phyloP scores from a whole-genome alignment of 1,140 invertebrate genomes.

The Cardiocondyla obscurior region DNA sequence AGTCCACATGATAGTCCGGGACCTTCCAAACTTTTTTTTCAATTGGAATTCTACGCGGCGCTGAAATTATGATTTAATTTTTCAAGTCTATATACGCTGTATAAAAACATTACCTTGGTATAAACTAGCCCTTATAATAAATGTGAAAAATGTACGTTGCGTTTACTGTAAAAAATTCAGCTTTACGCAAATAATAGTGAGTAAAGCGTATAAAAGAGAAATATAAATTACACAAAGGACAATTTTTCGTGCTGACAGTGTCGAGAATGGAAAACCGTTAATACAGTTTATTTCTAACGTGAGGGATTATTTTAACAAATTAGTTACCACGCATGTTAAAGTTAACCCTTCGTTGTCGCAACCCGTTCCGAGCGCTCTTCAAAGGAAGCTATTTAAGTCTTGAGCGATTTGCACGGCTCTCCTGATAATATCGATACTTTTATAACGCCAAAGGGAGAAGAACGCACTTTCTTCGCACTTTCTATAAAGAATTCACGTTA shows the following conservation, averaged over 20 bases:
- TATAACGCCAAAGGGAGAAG: conserved; percentile 7
- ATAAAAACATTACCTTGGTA: no score
- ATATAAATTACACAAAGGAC: neutral
- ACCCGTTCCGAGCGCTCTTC: conserved; percentile 22
- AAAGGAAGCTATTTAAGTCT: conserved; percentile 56
- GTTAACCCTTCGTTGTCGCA: neutral
- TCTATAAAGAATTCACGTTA: conserved; percentile 45
- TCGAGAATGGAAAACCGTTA: neutral
- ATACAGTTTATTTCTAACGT: neutral
- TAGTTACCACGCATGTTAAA: conserved; percentile 20
- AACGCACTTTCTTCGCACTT: conserved; percentile 48
- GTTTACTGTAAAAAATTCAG: no score
- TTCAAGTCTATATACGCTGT: neutral
- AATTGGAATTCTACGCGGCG: neutral
- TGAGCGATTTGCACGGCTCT: conserved; percentile 32
- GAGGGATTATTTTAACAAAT: conserved; percentile 14
- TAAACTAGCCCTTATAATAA: no score
- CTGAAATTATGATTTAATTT: neutral
- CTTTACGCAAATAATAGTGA: no score
- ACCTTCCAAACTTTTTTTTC: neutral
- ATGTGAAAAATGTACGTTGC: no score
- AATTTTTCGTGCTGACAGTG: neutral
- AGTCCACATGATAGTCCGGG: neutral
- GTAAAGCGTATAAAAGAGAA: neutral
- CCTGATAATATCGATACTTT: conserved; percentile 48